Evolutionary conservation across 2,888 invertebrate species (phyloP).

Genomic region (Acleris emargana): DNA sequence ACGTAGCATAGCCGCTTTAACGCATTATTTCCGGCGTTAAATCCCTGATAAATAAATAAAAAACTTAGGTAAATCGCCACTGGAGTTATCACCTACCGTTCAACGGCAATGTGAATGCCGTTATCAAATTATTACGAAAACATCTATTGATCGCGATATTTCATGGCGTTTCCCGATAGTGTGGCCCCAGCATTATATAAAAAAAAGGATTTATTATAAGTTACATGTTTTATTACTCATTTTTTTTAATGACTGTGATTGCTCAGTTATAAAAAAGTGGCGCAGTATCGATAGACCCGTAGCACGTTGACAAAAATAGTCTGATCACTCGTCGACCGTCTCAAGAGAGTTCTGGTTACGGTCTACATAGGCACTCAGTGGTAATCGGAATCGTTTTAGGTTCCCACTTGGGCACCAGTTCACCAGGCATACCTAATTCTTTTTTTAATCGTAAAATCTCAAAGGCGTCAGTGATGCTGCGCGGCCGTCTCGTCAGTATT

Average conservation of each 20-base stretch:
- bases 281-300: neutral
- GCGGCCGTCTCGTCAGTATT: neutral
- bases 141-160: no score
- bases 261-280: neutral
- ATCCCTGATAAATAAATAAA: no score
- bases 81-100: no score
- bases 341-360: conserved; percentile 30
- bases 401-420: conserved; percentile 57
- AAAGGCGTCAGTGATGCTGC: neutral
- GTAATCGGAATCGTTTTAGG: conserved; percentile 54
- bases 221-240: no score
- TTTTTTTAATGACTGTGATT: neutral
- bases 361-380: conserved; percentile 62
- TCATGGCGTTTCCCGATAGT: no score
- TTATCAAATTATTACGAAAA: no score
- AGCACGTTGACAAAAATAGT: neutral
- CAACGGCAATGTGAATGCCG: no score
- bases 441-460: conserved; percentile 42
- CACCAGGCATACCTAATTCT: conserved; percentile 49
- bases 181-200: no score
- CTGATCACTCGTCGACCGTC: neutral
- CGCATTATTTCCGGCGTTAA: no score
- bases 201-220: no score
- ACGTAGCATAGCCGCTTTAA: no score
- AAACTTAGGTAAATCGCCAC: no score